Evolutionary conservation across 2,888 invertebrate species (phyloP).

Genomic region (Thelaira solivaga): DNA sequence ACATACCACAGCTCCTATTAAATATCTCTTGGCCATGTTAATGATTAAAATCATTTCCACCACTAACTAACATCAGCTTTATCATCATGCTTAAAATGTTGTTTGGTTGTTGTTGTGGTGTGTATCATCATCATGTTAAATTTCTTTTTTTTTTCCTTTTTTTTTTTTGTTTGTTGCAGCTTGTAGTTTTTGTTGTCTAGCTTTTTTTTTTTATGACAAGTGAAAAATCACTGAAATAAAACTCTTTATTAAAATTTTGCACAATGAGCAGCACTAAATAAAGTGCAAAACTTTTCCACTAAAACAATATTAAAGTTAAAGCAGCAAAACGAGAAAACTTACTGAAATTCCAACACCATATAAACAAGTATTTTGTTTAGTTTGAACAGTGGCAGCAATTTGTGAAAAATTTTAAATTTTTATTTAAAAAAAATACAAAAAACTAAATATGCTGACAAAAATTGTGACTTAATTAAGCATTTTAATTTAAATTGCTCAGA

Average conservation of each 20-base stretch:
- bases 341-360: slow-evolving; percentile 28
- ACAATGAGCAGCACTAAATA: slow-evolving; percentile 57
- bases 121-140: slow-evolving; percentile 34
- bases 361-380: neutral
- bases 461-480: too few species aligned
- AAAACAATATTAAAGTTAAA: slow-evolving; percentile 64
- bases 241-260: slow-evolving; percentile 57
- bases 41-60: slow-evolving; percentile 36
- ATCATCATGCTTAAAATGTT: slow-evolving; percentile 17
- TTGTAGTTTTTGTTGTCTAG: neutral
- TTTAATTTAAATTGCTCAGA: too few species aligned
- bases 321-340: slow-evolving; percentile 56
- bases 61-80: neutral
- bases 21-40: slow-evolving; percentile 22
- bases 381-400: neutral
- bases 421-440: too few species aligned
- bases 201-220: slow-evolving; percentile 34
- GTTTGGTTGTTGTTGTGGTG: slow-evolving; percentile 1
- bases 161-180: neutral
- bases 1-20: neutral
- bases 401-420: too few species aligned
- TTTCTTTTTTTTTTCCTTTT: slow-evolving; percentile 32
- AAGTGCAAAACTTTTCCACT: slow-evolving; percentile 65
- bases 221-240: slow-evolving; percentile 42
- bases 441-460: too few species aligned